A percentile compares a stretch with the other conserved stretches of the same genome.
These are phyloP conservation scores for Gymnoscopelus braueri DNA, from an alignment of 2,797 vertebrate species.

Conservation along the genomic window DNA sequence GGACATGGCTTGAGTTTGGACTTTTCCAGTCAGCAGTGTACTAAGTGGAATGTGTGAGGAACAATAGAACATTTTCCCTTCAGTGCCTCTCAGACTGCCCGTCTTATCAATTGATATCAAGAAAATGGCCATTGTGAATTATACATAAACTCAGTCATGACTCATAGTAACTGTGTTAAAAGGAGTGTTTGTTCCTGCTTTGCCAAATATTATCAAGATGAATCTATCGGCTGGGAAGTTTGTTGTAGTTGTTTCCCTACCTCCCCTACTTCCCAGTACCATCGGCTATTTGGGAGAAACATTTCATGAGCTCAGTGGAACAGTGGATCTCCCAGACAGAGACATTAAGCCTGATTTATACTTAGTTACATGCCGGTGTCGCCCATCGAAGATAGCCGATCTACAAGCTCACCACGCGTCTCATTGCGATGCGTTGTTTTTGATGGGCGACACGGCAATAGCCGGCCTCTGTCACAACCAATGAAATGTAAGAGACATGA, in stretches of 20 bases:
- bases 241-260: constrained; percentile 49
- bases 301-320: constrained; percentile 34
- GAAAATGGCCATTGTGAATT: constrained; percentile 56
- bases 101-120: constrained; percentile 55
- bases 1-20: constrained; percentile 24
- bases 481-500: constrained; percentile 62
- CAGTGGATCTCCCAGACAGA: constrained; percentile 53
- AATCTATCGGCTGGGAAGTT: constrained; percentile 55
- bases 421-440: too few relatives aligned
- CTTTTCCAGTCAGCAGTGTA: constrained; percentile 16
- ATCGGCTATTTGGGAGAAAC: constrained; percentile 64
- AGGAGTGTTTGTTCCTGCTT: constrained; percentile 51
- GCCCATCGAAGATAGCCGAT: too few relatives aligned
- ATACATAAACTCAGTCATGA: constrained; percentile 29
- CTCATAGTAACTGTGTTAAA: constrained; percentile 12
- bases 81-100: constrained; percentile 15
- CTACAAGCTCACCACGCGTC: too few relatives aligned
- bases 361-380: too few relatives aligned
- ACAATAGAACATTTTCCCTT: constrained; percentile 47
- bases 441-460: too few relatives aligned
- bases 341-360: constrained; percentile 17
- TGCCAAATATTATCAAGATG: constrained; percentile 48
- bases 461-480: constrained; percentile 58
- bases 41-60: constrained; percentile 44
- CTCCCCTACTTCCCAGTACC: constrained; percentile 50